Percentiles rank a stretch among this genome's conserved stretches.
phyloP scores from a whole-genome alignment of 2,888 invertebrate genomes.

The Leptopterna dolabrata region DNA sequence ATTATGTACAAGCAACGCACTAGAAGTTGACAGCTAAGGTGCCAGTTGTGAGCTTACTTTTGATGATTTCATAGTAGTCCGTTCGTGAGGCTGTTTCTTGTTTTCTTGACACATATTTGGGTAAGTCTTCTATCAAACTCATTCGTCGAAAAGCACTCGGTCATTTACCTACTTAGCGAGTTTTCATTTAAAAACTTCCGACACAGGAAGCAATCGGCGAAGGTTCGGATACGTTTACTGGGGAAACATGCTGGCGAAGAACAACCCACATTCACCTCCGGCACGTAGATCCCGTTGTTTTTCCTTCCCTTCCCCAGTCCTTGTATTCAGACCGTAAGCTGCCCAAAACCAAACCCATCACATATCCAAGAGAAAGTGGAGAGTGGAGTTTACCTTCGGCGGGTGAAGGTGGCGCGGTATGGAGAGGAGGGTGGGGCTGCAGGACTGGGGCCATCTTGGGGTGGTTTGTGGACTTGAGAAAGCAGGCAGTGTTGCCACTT shows the following conservation, averaged over 20 bases:
- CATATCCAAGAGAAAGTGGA: neutral
- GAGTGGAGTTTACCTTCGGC: neutral
- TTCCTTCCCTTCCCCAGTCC: neutral
- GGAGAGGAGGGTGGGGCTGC: no score
- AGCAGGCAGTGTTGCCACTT: no score
- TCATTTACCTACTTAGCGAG: neutral
- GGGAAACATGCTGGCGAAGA: no score
- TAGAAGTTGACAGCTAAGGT: no score
- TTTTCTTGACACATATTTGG: neutral
- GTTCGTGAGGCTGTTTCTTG: constrained; percentile 6
- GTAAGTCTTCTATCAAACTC: neutral
- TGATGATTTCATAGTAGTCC: neutral
- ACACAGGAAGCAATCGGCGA: no score
- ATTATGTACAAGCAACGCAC: no score
- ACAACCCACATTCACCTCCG: neutral
- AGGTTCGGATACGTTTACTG: no score
- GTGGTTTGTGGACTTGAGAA: no score
- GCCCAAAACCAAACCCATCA: neutral
- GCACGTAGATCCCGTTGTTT: constrained; percentile 2
- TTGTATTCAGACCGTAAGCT: neutral
- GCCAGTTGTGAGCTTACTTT: neutral
- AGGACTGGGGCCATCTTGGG: no score
- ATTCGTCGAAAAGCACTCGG: neutral
- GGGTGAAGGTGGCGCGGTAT: neutral
- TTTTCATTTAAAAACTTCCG: no score